Evolutionary conservation across 2,797 vertebrate species (phyloP), one percentile per base, ranked within the genome.

Genomic region (Gallinago solitaria): DNA sequence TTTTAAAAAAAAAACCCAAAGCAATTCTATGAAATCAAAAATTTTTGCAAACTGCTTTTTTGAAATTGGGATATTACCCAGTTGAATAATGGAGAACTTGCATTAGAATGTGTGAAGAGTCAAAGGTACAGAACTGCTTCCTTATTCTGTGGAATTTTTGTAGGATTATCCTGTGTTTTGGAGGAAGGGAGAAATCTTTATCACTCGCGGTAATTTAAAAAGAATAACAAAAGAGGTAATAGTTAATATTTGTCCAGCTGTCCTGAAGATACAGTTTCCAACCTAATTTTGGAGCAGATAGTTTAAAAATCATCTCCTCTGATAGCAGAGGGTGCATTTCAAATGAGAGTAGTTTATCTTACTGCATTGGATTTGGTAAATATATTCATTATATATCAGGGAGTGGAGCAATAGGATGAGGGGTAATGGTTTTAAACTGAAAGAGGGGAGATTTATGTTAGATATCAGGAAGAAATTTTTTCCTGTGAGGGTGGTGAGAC

Each of bases 11-110:
- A 67, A 35, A 74, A 43, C 37, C 37, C 37, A 56, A 28, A 3
- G 2, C 6, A 28, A 1, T 79, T 76, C 7, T 50, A 1, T 68
- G 28, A 51, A 64, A 56, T 53, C 2, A 64, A 35, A 37, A 8
- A 30, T 70, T 68, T 92, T 90, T 89, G 28, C 19, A 64, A 50
- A 50, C 67, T 54, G 8, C 18, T 53, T 4, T 78, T 76, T 63
- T 1, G 1, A 56, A 90, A 65, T 45, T 68, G 12, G 24, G 15
- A 9, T 92, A 14, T 56, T 88, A n/a, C 0, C 0, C 50, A 21
- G 20, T 12, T 54, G 27, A 89, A 50, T 65, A 50, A 77, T 50
- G 11, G 64, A 59, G 25, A 79, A 30, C 18, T 65, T 13, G 8
- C 0, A 1, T 61, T 43, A 63, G 20, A 43, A 19, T 43, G 12